phyloP scores from a whole-genome alignment of 2,113 vertebrate genomes.

The Morone chrysops region DNA sequence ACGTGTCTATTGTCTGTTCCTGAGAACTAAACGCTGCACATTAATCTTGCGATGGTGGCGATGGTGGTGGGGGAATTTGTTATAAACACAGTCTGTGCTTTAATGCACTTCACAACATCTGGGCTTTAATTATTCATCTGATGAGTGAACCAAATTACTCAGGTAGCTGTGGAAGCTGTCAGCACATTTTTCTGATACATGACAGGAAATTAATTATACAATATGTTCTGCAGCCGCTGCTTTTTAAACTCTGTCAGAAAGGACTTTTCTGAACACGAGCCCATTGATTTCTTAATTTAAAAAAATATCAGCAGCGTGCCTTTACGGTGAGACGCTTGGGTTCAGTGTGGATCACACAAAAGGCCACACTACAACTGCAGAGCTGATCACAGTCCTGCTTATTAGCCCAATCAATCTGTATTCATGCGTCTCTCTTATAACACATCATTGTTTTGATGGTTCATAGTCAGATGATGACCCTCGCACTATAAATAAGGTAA shows the following conservation, averaged over 20 bases:
- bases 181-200: constrained; percentile 2
- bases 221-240: not conserved
- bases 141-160: not conserved
- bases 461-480: constrained; percentile 39
- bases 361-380: not conserved
- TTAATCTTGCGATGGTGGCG: not conserved
- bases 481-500: constrained; percentile 44
- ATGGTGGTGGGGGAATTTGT: not conserved
- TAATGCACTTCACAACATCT: constrained; percentile 40
- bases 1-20: not conserved
- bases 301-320: not conserved
- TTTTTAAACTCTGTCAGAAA: not conserved
- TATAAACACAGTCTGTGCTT: constrained; percentile 5
- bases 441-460: constrained; percentile 6
- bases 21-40: not conserved
- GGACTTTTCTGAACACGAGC: not conserved
- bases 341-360: not conserved
- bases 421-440: constrained; percentile 8
- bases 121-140: constrained; percentile 56
- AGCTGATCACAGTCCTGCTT: not conserved
- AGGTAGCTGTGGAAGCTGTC: constrained; percentile 21
- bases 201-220: constrained; percentile 31
- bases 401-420: not conserved
- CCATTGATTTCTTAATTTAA: not conserved
- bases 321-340: not conserved